Evolutionary conservation across 1,140 invertebrate species (phyloP).

Genomic region (Planococcus citri): DNA sequence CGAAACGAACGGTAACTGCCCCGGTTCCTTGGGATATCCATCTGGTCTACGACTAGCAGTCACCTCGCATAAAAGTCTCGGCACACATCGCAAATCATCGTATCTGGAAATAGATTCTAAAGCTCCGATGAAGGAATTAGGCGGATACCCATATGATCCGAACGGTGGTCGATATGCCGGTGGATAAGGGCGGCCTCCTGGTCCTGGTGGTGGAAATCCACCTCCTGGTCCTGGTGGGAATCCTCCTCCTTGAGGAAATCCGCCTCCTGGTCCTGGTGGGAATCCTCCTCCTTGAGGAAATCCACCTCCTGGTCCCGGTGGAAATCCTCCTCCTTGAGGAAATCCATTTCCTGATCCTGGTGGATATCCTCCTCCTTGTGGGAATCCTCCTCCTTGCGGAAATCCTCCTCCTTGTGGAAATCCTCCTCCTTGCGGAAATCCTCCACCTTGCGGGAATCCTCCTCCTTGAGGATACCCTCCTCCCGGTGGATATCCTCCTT

Average conservation of each 20-base stretch:
- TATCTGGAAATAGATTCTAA: slow-evolving; percentile 56
- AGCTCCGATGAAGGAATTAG: slow-evolving; percentile 38
- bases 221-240: background rate
- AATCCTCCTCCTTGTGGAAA: background rate
- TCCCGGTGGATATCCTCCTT: background rate
- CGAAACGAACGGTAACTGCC: slow-evolving; percentile 40
- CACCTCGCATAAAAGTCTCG: slow-evolving; percentile 60
- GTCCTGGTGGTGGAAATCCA: background rate
- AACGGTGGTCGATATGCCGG: slow-evolving; percentile 8
- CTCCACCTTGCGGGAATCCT: background rate
- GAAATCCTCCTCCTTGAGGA: background rate
- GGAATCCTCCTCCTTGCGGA: background rate
- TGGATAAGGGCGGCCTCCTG: background rate
- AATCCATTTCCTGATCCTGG: background rate
- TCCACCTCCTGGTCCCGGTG: background rate
- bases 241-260: background rate
- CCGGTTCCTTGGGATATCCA: slow-evolving; percentile 29
- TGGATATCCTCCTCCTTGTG: background rate
- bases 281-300: background rate
- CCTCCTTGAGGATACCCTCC: background rate
- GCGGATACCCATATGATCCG: slow-evolving; percentile 12
- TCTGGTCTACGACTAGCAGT: slow-evolving; percentile 42
- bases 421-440: background rate
- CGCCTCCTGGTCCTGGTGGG: background rate
- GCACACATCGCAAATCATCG: slow-evolving; percentile 63